These are phyloP conservation scores for Venustaconcha ellipsiformis DNA, from an alignment of 1,140 invertebrate genomes.

Conservation along the genomic window DNA sequence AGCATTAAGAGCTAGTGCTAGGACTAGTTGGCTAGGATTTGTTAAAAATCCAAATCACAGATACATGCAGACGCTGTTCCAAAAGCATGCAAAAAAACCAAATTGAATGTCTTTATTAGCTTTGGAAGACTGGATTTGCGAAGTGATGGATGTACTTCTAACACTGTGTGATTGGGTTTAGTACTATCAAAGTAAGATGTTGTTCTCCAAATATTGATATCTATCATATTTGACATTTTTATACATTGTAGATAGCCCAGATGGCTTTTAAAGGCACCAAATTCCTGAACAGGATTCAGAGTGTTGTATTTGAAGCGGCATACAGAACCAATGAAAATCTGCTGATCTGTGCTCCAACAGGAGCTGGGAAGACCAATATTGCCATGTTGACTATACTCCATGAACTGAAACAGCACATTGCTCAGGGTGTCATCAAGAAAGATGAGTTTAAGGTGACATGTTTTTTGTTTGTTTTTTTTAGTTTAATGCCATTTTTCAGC, in stretches of 20 bases:
- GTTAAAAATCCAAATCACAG: no score
- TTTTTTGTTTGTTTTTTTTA: neutral
- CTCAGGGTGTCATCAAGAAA: constrained; percentile 79
- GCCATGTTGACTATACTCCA: constrained; percentile 93
- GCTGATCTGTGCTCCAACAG: constrained; percentile 73
- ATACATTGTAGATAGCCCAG: constrained; percentile 59
- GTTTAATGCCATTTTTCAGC: neutral
- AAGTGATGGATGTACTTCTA: no score
- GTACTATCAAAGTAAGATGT: no score
- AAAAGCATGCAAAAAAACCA: no score
- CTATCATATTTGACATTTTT: neutral
- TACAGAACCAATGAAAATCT: constrained; percentile 98
- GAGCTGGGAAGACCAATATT: constrained; percentile 92
- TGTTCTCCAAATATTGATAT: neutral
- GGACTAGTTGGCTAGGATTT: no score
- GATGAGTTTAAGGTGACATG: constrained; percentile 89
- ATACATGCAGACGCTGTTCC: no score
- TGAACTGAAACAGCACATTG: constrained; percentile 88
- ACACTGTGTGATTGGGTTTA: neutral
- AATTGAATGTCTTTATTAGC: no score
- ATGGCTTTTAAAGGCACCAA: constrained; percentile 84
- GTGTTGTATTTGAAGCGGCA: constrained; percentile 93
- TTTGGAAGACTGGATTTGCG: no score
- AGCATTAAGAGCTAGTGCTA: no score
- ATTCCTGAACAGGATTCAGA: constrained; percentile 93